Base-by-base conservation (phyloP, 1,140 invertebrate genomes). In the Cheumatopsyche charites region DNA sequence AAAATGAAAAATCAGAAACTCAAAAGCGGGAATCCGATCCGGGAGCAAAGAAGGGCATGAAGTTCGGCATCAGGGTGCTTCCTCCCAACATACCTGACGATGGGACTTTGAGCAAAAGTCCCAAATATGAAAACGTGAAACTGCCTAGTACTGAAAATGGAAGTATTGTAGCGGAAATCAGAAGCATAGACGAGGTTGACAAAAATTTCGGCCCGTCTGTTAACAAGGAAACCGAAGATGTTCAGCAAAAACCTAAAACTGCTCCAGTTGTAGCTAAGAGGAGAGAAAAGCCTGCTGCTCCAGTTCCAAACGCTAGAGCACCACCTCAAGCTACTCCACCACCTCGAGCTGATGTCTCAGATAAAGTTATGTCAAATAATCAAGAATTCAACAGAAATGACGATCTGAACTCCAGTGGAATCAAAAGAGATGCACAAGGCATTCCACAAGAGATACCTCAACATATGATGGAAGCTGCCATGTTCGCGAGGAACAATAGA, bases 51-150 rank as follows among this genome's bases (percentile, higher is more conserved):
- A 80, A 82, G 75, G 85, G 82, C 17, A 83, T 86, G 80, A 92
- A 91, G 79, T 91, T 91, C 70, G 91, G 90, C 1, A 88, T 91
- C 66, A 85, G 88, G 75, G 90, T 91, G 1, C 77, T 91, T 1
- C 86, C 87, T 29, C 81, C 84, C 0, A 85, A 84, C 62, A 79
- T 85, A n/a, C 81, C 82, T 29, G 82, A 84, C 77, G 82, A 84
- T 73, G 81, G 81, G 45, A 80, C 83, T 0, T 69, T 83, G 12
- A 83, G 78, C 62, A 26, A 45, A 12, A 81, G 81, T 72, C 63
- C 73, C 42, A 78, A 79, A 42, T 78, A 79, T 68, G 80, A 82
- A 55, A 79, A 80, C 49, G 13, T 58, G 6, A 58, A 58, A 58
- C 81, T 82, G 47, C 63, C 77, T 7, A 80, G 80, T 65, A 80